Base-by-base conservation (phyloP, 2,113 vertebrate genomes). In the Pimephales promelas region DNA sequence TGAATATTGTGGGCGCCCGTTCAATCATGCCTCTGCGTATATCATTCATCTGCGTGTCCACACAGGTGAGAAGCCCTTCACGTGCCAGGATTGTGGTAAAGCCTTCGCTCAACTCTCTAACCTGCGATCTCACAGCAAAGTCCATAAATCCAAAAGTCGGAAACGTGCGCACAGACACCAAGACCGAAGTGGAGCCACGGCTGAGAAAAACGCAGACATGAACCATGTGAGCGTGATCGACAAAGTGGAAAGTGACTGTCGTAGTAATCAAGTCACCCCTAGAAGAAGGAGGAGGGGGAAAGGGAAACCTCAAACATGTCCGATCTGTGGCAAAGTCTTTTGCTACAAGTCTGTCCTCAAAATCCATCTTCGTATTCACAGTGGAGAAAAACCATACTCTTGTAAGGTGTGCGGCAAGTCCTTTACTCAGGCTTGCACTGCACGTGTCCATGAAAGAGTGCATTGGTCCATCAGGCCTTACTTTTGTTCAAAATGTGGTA, bases 391-490 rank as follows among this genome's bases (percentile, higher is more conserved):
- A 80, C 94, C 94, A 11, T 95, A 92, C 74, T 91, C 91, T 56
- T 95, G 94, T 56, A 91, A 92, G n/a, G 91, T 95, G 20, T 95
- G 94, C 14, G 92, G 92, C 52, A 95, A 94, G 88, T 90, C 92
- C 26, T 95, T 94, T 16, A 92, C 91, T 5, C 93, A 94, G 83
- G 87, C 91, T 4, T 94, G 92, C 78, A 92, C 92, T 28, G 89
- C 94, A 0, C 91, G 92, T 0, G 90, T 92, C 10, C 94, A 95
- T 22, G 92, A 94, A 86, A 88, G 92, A 26, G 94, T 92, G 0
- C 94, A 95, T 86, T 94, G 92, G 93, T 90, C 92, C 3, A 90
- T 94, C 73, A 94, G 93, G 79, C 93, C 93, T 5, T 95, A 93
- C 82, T 89, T 92, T 31, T 95, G 94, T 86, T 92, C 90, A 0